Evolutionary conservation across 2,888 invertebrate species (phyloP), one percentile per base, ranked within the genome.

Genomic region (Cryptosula pallasiana): DNA sequence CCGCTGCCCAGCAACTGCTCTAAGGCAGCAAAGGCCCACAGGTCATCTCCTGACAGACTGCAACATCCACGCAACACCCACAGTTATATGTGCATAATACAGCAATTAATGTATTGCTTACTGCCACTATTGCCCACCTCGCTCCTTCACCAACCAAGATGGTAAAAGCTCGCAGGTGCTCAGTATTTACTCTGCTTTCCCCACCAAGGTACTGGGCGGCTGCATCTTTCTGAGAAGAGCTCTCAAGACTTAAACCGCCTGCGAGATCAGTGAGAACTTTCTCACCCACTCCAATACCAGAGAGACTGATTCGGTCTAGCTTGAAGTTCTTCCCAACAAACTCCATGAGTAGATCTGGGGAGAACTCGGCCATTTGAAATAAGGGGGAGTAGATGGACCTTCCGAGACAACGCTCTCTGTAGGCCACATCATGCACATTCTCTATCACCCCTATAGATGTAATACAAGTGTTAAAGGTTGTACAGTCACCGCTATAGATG

Each of bases 371-470:
- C 5, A 70, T 32, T 23, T 70, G 70, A 45, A 54, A 70, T 5
- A 23, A 2, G 5, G 70, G 70, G 23, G 70, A 20, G 25, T 54
- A 70, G 45, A 70, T 20, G 23, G 36, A 36, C 2, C 70, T 35
- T n/a, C 70, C 70, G 9, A 70, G 29, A 2, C 70, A 35, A 54
- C 27, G 23, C 23, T 23, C 5, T 29, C 70, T 70, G 45, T 36
- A 70, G 2, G 70, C 70, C 32, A 29, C 70, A n/a, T 70, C 70
- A 23, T 70, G 70, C 2, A 27, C 45, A 5, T 70, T 70, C 25
- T 70, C 70, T 16, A 54, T 45, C 25, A 70, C 70, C 9, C 36
- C 70, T 70, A 32, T 3, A 70, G n/a, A 45, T 20, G 45, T 45
- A 45, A 20, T 13, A n/a, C n/a, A n/a, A n/a, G n/a, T n/a, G n/a